Percentiles rank a stretch among this genome's conserved stretches.
Evolutionary conservation across 2,113 vertebrate species (phyloP).

Genomic region (Trachemys scripta): DNA sequence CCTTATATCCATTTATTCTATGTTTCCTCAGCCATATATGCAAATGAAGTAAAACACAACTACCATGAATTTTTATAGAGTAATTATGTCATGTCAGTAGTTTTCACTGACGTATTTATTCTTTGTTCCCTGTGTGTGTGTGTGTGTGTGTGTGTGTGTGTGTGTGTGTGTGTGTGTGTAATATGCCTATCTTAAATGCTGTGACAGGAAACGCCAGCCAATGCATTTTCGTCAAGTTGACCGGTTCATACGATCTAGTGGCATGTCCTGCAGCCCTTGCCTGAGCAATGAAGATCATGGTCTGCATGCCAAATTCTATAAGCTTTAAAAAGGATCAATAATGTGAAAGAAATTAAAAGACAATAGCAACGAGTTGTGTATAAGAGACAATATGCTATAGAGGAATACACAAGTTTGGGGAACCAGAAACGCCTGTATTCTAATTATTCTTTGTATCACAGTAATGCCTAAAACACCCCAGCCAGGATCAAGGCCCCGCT

Average conservation of each 20-base stretch:
- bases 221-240: slow-evolving; percentile 59
- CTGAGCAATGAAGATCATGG: slow-evolving; percentile 42
- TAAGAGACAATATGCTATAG: slow-evolving; percentile 50
- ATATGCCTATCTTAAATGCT: slow-evolving; percentile 20
- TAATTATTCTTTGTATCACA: not conserved
- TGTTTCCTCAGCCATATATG: not conserved
- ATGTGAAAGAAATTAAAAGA: slow-evolving; percentile 18
- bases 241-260: slow-evolving; percentile 63
- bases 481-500: not conserved
- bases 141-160: not conserved
- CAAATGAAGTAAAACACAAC: not conserved
- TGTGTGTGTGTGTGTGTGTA: slow-evolving; percentile 2
- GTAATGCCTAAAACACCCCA: not conserved
- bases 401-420: slow-evolving; percentile 1
- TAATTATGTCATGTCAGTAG: not conserved
- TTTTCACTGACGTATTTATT: not conserved
- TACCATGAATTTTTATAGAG: not conserved
- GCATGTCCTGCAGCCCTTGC: slow-evolving; percentile 34
- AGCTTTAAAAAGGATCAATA: slow-evolving; percentile 4
- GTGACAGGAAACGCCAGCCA: slow-evolving; percentile 60
- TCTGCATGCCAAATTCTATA: slow-evolving; percentile 57
- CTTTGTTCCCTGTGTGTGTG: not conserved
- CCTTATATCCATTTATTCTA: not conserved
- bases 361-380: slow-evolving; percentile 49
- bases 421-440: slow-evolving; percentile 24